Evolutionary conservation across 2,888 invertebrate genomes (phyloP), one percentile per base, ranked within the genome.

Genomic region (Lepidocyrtoides sp.): DNA sequence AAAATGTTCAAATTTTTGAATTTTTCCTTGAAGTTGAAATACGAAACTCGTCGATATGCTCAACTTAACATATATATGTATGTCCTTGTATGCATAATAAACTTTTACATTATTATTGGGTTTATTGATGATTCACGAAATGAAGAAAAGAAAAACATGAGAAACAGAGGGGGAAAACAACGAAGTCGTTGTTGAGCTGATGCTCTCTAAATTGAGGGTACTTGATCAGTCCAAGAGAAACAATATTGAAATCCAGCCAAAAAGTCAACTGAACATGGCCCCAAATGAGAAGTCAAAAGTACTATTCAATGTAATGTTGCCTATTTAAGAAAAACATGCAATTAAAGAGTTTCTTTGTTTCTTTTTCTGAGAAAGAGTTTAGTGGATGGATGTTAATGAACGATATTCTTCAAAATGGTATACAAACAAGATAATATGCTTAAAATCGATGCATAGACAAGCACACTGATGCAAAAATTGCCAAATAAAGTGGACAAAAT

Each of bases 191-290:
- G 12, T 63, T 63, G n/a, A n/a, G n/a, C n/a, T n/a, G n/a, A n/a
- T n/a, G n/a, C n/a, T 23, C 20, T 57, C 2, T 26, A 63, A 12
- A 29, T 10, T 26, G 63, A 63, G 7, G 2, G 20, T 10, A 10
- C 0, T 26, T 26, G 8, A 63, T 3, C 20, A 57, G 10, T 12
- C 23, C 1, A 26, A 63, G 12, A 63, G 7, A 26, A 63, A 63
- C 63, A 63, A 63, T 63, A 63, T 63, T 63, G 63, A 29, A 63
- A 29, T 26, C 26, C 26, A 63, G 63, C 63, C 63, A 63, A 57
- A 20, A 57, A 29, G 12, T 29, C 10, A 63, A 29, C 14, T 10
- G 63, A 12, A 63, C 26, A 63, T 2, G 26, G 14, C 7, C 14
- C 26, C 1, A 26, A 1, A 14, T 12, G 48, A 12, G 12, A 48